Base-by-base conservation (phyloP, 2,888 invertebrate genomes). In the Conomelus anceps region DNA sequence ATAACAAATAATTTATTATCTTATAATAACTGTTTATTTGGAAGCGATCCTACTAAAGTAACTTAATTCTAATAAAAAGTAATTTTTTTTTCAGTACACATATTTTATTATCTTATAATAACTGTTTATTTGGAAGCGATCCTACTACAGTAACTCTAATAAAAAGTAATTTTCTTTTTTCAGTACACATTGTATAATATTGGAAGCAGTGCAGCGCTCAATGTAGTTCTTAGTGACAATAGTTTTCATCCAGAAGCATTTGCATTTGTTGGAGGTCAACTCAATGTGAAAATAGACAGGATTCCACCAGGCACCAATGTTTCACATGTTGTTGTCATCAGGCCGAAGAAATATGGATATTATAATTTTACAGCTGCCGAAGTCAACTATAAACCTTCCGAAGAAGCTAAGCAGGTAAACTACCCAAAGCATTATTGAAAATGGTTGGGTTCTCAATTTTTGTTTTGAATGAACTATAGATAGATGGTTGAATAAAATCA, bases 281-380 rank as follows among this genome's bases (percentile, higher is more conserved):
- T 98, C 90, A 95, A 95, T 63, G 96, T 97, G 0, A 95, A 95
- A 92, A 96, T 99, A 92, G 98, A 98, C 92, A 95, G 98, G 92
- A 97, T 99, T 92, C 96, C 98, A 22, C 98, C 99, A 6, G 96
- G 97, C 92, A 96, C 97, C 20, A 99, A 99, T 94, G 97, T 98
- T 1, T 96, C 98, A 0, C 99, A 99, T 93, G 97, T 98, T 4
- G 97, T 98, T 22, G 97, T 99, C 9, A 96, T 99, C 17, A 95
- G 97, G 91, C 99, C 99, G 4, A 96, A 96, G 92, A 96, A 96
- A 92, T 97, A 95, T 92, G 99, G 99, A 29, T 98, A 98, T 93
- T 99, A 98, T 94, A 99, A 99, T 94, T 99, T 99, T 93, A 97
- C 99, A 1, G 96, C 99, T 88, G 99, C 99, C 90, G 97, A 98